Conservation (phyloP, 2,797 vertebrate species). For the Psittacula derbiana region DNA sequence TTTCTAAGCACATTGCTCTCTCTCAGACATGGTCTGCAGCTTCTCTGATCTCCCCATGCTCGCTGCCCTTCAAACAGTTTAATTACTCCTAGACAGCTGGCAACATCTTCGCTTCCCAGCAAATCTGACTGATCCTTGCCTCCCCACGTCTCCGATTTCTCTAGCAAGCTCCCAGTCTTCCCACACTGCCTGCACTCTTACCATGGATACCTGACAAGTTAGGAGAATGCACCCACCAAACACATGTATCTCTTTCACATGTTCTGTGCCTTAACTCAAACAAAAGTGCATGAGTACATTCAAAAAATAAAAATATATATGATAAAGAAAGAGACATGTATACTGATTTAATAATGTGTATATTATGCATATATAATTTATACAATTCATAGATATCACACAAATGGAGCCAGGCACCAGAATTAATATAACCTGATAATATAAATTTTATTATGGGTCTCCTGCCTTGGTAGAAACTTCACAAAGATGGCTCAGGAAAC, state of each 20-base stretch:
- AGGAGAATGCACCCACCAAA: not conserved
- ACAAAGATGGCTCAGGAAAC: not conserved
- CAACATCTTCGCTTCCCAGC: not conserved
- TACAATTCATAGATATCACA: not conserved
- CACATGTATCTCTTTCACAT: accelerated
- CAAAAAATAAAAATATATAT: not conserved
- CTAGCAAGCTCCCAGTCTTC: not conserved
- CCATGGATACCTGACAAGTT: not conserved
- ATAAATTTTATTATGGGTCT: not conserved
- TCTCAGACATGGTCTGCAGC: not conserved
- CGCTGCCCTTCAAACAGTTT: not conserved
- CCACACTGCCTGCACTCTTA: not conserved
- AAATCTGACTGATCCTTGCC: not conserved
- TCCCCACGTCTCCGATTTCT: not conserved
- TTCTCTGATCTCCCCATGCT: not conserved
- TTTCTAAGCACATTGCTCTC: not conserved
- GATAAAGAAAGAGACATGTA: not conserved
- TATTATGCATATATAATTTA: not conserved
- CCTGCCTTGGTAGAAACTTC: not conserved
- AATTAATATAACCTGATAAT: not conserved
- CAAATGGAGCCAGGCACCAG: not conserved
- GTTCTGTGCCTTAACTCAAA: not conserved
- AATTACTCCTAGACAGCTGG: not conserved
- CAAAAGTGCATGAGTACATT: not conserved
- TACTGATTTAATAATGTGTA: not conserved